Conservation (phyloP, 2,113 vertebrate species). For the Lonchura striata region DNA sequence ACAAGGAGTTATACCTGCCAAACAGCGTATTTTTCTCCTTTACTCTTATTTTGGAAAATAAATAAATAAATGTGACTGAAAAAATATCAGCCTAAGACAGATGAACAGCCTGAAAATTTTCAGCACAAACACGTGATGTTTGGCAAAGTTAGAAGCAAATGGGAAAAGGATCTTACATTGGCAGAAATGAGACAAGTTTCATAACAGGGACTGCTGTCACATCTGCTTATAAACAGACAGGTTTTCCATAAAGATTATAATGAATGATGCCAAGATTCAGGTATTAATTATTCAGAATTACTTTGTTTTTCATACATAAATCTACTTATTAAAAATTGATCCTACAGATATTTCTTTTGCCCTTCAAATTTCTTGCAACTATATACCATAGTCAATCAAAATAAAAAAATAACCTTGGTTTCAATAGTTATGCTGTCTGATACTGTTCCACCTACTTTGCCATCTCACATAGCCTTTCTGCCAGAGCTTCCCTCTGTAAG, state of each 20-base stretch:
- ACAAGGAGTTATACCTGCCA: background rate
- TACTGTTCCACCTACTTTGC: background rate
- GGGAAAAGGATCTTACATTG: background rate
- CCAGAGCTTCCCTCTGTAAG: background rate
- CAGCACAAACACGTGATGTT: background rate
- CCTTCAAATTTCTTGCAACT: background rate
- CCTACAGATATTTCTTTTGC: background rate
- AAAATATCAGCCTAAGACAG: background rate
- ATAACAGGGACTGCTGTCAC: background rate
- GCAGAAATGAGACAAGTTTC: slow-evolving; percentile 5
- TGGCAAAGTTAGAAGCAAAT: slow-evolving; percentile 30
- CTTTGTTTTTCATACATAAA: slow-evolving; percentile 6
- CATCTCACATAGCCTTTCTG: background rate
- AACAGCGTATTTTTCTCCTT: background rate
- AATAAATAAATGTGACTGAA: background rate
- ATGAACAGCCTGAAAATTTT: background rate
- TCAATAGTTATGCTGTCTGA: background rate
- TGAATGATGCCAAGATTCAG: background rate
- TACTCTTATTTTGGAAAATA: background rate
- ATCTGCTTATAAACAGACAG: background rate
- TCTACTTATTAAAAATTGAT: slow-evolving; percentile 43
- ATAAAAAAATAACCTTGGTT: background rate
- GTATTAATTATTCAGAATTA: slow-evolving; percentile 36
- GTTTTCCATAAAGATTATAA: background rate
- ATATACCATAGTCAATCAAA: background rate